These are phyloP conservation scores for Patiria pectinifera DNA, from an alignment of 53 echinoderm and acorn worm species.

Conservation along the genomic window DNA sequence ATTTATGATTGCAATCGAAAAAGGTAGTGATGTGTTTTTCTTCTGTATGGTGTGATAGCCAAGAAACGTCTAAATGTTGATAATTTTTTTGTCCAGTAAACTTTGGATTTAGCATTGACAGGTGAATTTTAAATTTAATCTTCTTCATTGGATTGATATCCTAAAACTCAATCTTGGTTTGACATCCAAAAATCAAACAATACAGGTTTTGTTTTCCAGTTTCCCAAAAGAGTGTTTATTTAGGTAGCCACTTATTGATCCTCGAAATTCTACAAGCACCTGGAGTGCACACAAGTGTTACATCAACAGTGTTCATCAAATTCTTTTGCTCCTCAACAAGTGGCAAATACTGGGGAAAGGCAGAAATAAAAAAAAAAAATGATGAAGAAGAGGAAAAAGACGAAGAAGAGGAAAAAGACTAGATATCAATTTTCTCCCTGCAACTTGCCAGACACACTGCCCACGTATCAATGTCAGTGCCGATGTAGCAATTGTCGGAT, in stretches of 20 bases:
- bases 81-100: too few species aligned
- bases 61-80: too few species aligned
- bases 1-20: too few species aligned
- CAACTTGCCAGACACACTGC: neutral
- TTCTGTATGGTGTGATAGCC: too few species aligned
- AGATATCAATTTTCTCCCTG: neutral
- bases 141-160: too few species aligned
- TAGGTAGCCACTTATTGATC: neutral
- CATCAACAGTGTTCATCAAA: neutral
- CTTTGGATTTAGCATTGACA: too few species aligned
- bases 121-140: too few species aligned
- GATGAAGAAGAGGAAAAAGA: neutral
- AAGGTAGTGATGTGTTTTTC: too few species aligned
- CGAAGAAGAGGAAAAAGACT: neutral
- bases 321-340: neutral
- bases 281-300: neutral
- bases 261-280: neutral
- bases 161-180: too few species aligned
- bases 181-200: too few species aligned
- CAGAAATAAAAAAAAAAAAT: neutral
- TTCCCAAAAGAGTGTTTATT: neutral
- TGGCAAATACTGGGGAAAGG: neutral
- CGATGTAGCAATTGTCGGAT: neutral
- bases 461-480: neutral
- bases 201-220: too few species aligned